A percentile compares a stretch with the other conserved stretches of the same genome.
Evolutionary conservation across 1,140 invertebrate genomes (phyloP).

Genomic region (Papilio dardanus): DNA sequence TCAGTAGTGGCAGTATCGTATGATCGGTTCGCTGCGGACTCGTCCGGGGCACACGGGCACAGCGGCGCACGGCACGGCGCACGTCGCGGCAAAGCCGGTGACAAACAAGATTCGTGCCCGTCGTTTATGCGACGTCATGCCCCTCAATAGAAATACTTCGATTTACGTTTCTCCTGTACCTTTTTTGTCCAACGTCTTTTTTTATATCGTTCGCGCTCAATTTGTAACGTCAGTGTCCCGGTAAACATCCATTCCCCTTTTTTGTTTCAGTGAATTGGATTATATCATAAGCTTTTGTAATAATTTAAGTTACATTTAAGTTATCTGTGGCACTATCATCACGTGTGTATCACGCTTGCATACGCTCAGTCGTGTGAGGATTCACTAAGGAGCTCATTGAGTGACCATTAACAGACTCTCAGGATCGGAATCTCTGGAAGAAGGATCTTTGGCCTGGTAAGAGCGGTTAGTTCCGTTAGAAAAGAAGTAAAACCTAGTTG

Average conservation of each 20-base stretch:
- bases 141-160: conserved; percentile 77
- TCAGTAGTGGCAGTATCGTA: conserved; percentile 48
- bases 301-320: no score
- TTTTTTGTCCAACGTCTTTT: conserved; percentile 62
- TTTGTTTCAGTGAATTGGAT: conserved; percentile 25
- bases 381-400: no score
- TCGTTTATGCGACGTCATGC: conserved; percentile 76
- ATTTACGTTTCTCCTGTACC: conserved; percentile 61
- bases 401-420: no score
- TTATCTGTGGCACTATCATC: no score
- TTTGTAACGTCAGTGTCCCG: conserved; percentile 48
- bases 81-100: conserved; percentile 56
- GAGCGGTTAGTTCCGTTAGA: no score
- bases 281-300: background rate
- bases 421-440: no score
- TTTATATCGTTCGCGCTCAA: conserved; percentile 47
- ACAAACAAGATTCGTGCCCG: conserved; percentile 76
- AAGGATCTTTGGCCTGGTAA: no score
- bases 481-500: no score
- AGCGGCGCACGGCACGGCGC: background rate
- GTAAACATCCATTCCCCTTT: conserved; percentile 31
- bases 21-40: conserved; percentile 47
- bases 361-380: no score
- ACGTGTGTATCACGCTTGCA: no score
- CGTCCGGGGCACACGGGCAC: background rate